Evolutionary conservation across 2,888 invertebrate species (phyloP), one percentile per base, ranked within the genome.

Genomic region (Aleiodes testaceus): DNA sequence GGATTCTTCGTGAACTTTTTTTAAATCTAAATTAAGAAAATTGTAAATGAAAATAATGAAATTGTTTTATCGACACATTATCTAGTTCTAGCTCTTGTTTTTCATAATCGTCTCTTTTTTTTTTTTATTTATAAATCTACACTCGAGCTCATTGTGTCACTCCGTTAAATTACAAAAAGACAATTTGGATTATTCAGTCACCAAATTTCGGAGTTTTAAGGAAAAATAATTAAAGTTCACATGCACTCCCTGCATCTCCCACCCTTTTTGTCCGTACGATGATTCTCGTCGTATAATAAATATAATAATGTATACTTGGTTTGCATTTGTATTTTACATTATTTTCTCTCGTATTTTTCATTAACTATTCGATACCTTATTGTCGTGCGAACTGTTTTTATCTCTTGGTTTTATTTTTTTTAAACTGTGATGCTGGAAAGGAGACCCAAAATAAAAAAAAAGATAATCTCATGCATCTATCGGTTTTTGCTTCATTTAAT

Each of bases 311-410:
- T 84, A 84, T 85, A 85, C 82, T 81, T 82, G 81, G 81, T 83
- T 86, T 85, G 82, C 83, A 84, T 83, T 86, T 83, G 81, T 87
- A 86, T 85, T 82, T 86, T 86, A 87, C 86, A 87, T 85, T 81
- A 83, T 74, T 79, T 80, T 77, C 79, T 80, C 79, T 79, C 80
- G 20, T 82, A 79, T 79, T 80, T 79, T 79, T 79, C 80, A 79
- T 83, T 81, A 84, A 85, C 84, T 87, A 87, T 86, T 85, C 85
- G 80, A 85, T 87, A 87, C 84, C 83, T 87, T 87, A 87, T 87
- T 87, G 87, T 87, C 87, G 87, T 86, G 85, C 85, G 83, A 87
- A 87, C 87, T 84, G 84, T 84, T 81, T 80, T 77, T 75, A 73
- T 79, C 75, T 77, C 73, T 74, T 63, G 66, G 49, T 71, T 64